Evolutionary conservation across 2,113 vertebrate genomes (phyloP), one percentile per base, ranked within the genome.

Genomic region (Sceloporus tristichus): DNA sequence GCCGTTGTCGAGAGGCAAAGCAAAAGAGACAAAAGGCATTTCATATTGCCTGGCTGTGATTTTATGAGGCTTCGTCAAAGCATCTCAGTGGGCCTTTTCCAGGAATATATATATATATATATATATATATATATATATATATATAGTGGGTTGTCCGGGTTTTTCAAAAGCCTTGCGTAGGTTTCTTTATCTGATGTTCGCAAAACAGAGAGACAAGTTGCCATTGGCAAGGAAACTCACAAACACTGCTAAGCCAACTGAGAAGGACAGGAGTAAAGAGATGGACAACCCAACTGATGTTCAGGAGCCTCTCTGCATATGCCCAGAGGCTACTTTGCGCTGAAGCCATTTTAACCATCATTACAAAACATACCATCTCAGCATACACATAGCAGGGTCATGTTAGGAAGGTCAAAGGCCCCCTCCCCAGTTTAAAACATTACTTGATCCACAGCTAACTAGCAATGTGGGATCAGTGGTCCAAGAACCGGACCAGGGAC

Each of bases 211-310:
- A 90, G 40, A 68, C 54, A n/a, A 80, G 34, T 91, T 92, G 90
- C 91, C 74, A 10, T 14, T 89, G 87, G 89, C 88, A 81, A 23
- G 9, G 70, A 21, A 25, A 34, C 9, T 38, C 56, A 62, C 3
- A 11, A 23, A 65, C 88, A 62, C 77, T 90, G 40, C 86, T 84
- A 76, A 93, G 88, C 65, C 79, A 88, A 82, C 48, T 82, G 87
- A 87, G 7, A 80, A 80, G 38, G 34, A 27, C 66, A 65, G 73
- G 6, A 7, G 34, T 0, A 40, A 40, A 94, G 89, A 75, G 74
- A 71, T 95, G 95, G 94, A 62, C 89, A 93, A 85, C 78, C 48
- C 56, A 40, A 90, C 94, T 95, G 93, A 93, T 96, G 96, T 94
- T 96, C 88, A 91, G 90, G 87, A 48, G 0, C 85, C 73, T 90